phyloP scores from a whole-genome alignment of 2,888 invertebrate genomes.

The Prosopocoilus inquinatus region DNA sequence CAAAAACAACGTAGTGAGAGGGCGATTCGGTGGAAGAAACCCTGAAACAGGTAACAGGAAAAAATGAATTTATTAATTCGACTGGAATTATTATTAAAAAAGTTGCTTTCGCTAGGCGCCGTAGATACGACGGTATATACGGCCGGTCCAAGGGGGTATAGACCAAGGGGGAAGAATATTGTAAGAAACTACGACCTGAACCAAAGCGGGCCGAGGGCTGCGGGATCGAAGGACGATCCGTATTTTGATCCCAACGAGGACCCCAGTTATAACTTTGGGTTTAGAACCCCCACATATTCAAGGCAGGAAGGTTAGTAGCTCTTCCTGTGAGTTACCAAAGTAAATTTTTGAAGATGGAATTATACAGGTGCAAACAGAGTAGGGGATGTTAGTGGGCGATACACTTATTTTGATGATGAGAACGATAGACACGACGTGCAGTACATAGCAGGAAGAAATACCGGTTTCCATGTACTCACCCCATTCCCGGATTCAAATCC shows the following conservation, averaged over 20 bases:
- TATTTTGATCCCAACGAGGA: slow-evolving; percentile 75
- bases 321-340: background rate
- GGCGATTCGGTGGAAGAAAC: slow-evolving; percentile 70
- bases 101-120: slow-evolving; percentile 45
- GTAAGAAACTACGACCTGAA: slow-evolving; percentile 70
- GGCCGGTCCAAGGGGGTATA: slow-evolving; percentile 74
- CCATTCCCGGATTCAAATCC: slow-evolving; percentile 67
- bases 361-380: slow-evolving; percentile 42
- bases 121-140: slow-evolving; percentile 72
- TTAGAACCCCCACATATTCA: slow-evolving; percentile 65
- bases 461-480: slow-evolving; percentile 73
- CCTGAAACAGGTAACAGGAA: slow-evolving; percentile 59
- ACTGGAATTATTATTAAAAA: background rate
- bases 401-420: slow-evolving; percentile 72
- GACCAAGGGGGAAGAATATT: slow-evolving; percentile 74
- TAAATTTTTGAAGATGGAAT: background rate
- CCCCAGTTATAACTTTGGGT: slow-evolving; percentile 70
- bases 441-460: slow-evolving; percentile 72
- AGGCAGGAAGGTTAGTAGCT: slow-evolving; percentile 56
- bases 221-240: slow-evolving; percentile 67
- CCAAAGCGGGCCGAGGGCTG: slow-evolving; percentile 55
- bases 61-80: background rate
- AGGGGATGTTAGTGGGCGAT: slow-evolving; percentile 57
- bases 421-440: slow-evolving; percentile 74
- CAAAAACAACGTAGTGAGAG: slow-evolving; percentile 65